Evolutionary conservation across 2,888 invertebrate species (phyloP).

Genomic region (Metalampra italica): DNA sequence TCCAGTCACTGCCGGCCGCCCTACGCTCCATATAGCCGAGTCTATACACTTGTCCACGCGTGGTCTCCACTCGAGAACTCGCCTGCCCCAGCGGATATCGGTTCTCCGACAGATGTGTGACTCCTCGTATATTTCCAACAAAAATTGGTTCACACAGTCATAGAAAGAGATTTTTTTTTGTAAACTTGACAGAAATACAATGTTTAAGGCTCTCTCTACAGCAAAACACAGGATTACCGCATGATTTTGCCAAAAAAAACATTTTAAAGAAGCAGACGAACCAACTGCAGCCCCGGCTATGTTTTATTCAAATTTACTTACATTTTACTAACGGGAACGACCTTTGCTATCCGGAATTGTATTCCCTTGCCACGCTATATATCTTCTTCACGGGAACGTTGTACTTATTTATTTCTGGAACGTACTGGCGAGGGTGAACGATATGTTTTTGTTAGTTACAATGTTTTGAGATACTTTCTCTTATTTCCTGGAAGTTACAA

Average conservation of each 20-base stretch:
- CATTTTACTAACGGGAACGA: slow-evolving; percentile 77
- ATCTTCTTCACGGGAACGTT: slow-evolving; percentile 67
- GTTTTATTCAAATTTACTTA: slow-evolving; percentile 80
- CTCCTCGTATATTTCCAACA: no score
- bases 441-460: slow-evolving; percentile 17
- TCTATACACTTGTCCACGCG: no score
- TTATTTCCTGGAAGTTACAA: neutral
- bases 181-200: neutral
- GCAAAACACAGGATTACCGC: no score
- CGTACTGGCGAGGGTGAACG: slow-evolving; percentile 24
- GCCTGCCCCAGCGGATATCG: no score
- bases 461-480: slow-evolving; percentile 12
- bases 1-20: no score
- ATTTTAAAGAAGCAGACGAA: neutral
- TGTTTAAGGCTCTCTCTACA: neutral
- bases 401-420: slow-evolving; percentile 67
- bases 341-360: slow-evolving; percentile 70
- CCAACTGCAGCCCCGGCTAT: slow-evolving; percentile 39
- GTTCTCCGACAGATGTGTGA: no score
- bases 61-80: no score
- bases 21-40: no score
- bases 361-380: slow-evolving; percentile 74
- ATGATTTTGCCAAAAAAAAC: neutral
- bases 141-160: no score
- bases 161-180: neutral